phyloP scores from a whole-genome alignment of 2,797 vertebrate species.

The Tolypeutes matacus region DNA sequence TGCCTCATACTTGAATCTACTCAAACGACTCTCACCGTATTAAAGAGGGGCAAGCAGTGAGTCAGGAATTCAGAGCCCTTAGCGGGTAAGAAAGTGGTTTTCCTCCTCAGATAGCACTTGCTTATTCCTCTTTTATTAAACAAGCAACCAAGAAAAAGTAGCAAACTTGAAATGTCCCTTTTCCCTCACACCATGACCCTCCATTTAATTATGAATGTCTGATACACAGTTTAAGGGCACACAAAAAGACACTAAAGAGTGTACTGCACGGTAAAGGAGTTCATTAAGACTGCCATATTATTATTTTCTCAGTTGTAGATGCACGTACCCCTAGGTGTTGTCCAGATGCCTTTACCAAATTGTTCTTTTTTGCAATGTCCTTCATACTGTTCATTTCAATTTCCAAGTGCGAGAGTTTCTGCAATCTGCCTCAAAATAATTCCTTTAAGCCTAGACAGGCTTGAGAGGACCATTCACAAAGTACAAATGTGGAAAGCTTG shows the following conservation, averaged over 20 bases:
- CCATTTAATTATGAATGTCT: slow-evolving; percentile 49
- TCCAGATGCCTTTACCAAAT: slow-evolving; percentile 64
- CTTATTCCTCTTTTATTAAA: slow-evolving; percentile 47
- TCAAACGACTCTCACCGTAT: neutral
- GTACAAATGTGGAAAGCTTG: slow-evolving; percentile 39
- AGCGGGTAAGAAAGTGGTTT: neutral
- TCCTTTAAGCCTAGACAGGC: slow-evolving; percentile 37
- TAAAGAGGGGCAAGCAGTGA: neutral
- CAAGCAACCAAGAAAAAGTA: neutral
- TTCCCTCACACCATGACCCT: neutral
- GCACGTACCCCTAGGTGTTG: neutral
- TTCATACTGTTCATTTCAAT: neutral
- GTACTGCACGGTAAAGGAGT: neutral
- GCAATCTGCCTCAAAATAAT: slow-evolving; percentile 33
- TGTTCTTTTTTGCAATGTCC: neutral
- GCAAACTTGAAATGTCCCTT: neutral
- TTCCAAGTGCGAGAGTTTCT: slow-evolving; percentile 1
- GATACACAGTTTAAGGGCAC: neutral
- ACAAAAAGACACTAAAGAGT: slow-evolving; percentile 37
- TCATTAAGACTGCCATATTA: neutral
- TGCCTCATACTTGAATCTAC: neutral
- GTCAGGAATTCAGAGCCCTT: neutral
- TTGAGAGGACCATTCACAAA: slow-evolving; percentile 4
- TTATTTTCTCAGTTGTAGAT: neutral
- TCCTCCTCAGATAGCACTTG: neutral